A percentile compares a stretch with the other conserved stretches of the same genome.
Conservation (phyloP, 2,888 invertebrate species). For the Platycnemis pennipes region DNA sequence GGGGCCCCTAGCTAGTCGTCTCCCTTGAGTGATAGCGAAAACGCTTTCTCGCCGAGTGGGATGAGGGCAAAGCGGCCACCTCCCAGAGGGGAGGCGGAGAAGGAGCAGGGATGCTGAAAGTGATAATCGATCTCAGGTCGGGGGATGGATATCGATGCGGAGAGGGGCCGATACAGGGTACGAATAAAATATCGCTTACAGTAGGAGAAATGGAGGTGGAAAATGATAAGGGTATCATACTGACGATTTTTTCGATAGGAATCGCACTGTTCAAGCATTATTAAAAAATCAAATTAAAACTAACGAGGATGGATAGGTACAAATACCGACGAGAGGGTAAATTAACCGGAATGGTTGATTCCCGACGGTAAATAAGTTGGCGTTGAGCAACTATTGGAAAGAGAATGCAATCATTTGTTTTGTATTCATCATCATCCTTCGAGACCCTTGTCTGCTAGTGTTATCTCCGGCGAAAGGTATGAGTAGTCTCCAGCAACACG, state of each 20-base stretch:
- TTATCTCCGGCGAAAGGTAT: neutral
- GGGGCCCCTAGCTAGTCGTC: neutral
- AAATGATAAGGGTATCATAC: no score
- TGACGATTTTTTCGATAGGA: no score
- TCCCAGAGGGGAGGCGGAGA: neutral
- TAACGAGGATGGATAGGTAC: neutral
- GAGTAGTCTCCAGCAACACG: neutral
- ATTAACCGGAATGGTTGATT: neutral
- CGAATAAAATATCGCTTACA: neutral
- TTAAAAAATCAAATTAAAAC: neutral
- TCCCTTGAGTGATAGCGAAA: neutral
- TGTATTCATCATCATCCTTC: neutral
- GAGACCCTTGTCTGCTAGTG: neutral
- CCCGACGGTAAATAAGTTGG: neutral
- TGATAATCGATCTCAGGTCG: constrained; percentile 47
- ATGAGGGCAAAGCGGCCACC: constrained; percentile 43
- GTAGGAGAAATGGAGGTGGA: no score
- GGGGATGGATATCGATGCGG: constrained; percentile 14
- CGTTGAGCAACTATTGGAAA: neutral
- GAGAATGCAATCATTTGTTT: neutral
- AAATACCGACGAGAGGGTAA: neutral
- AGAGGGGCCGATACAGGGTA: neutral
- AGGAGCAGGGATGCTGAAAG: constrained; percentile 40
- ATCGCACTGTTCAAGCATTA: no score
- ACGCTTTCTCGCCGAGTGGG: neutral